Conservation (phyloP, 2,113 vertebrate species). For the Dendrocopos noguchii region DNA sequence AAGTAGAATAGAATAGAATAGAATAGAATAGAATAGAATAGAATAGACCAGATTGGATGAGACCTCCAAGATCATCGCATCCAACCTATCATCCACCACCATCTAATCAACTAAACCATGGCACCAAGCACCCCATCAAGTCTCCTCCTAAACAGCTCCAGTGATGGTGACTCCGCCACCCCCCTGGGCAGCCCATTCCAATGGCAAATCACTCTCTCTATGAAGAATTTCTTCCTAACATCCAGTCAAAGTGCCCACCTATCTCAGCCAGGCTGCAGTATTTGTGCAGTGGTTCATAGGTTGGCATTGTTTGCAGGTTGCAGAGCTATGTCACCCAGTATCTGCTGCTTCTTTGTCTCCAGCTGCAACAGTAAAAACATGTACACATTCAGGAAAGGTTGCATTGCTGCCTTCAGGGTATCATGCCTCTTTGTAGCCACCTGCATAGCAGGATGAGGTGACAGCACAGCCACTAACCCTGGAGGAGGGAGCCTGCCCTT, state of each 20-base stretch:
- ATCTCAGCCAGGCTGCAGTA: not conserved
- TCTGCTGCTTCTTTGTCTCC: not conserved
- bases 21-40: too few relatives aligned
- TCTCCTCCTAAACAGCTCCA: too few relatives aligned
- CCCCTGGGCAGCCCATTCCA: too few relatives aligned
- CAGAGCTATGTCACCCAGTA: not conserved
- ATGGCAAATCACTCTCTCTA: too few relatives aligned
- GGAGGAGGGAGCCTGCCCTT: not conserved
- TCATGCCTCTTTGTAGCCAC: not conserved
- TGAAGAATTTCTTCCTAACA: too few relatives aligned
- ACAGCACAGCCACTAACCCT: not conserved
- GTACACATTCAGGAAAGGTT: not conserved
- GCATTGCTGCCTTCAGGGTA: not conserved
- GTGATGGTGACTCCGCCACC: too few relatives aligned
- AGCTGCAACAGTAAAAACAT: not conserved
- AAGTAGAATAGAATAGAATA: not conserved
- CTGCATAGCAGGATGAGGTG: not conserved
- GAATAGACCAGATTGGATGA: too few relatives aligned
- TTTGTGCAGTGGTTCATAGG: not conserved
- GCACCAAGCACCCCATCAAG: too few relatives aligned
- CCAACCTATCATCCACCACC: too few relatives aligned
- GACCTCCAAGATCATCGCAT: too few relatives aligned
- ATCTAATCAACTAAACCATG: too few relatives aligned
- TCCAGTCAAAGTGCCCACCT: not conserved
- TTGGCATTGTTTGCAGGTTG: not conserved